These are phyloP conservation scores for Melanostigma gelatinosum DNA, from an alignment of 2,113 vertebrate genomes.

Conservation along the genomic window DNA sequence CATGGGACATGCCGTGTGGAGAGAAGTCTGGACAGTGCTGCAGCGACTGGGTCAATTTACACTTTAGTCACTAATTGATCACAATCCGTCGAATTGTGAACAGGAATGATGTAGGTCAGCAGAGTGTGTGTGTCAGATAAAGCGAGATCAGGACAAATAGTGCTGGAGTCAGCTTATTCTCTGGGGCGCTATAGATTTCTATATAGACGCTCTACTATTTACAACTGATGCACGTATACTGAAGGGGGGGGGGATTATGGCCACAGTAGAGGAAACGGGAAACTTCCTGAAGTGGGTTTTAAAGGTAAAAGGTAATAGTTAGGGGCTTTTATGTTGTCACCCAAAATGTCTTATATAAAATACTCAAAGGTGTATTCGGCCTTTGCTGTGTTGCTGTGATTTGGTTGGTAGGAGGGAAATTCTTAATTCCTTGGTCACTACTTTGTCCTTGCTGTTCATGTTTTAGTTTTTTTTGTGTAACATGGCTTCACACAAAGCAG, in stretches of 20 bases:
- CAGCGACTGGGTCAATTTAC: neutral
- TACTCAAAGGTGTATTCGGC: too few species aligned
- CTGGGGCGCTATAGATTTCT: constrained; percentile 5
- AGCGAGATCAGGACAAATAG: neutral
- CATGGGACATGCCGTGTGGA: neutral
- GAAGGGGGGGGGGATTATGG: neutral
- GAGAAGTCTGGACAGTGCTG: neutral
- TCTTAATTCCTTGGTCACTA: neutral
- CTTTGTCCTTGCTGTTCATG: neutral
- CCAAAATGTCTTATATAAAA: neutral
- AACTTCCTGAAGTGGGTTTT: neutral
- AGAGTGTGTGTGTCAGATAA: neutral
- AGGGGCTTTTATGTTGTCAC: neutral
- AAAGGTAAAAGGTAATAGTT: neutral
- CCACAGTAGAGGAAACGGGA: too few species aligned
- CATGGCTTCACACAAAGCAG: neutral
- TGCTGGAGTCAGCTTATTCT: constrained; percentile 2
- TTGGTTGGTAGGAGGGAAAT: neutral
- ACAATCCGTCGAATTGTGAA: constrained; percentile 39
- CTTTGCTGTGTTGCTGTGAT: neutral
- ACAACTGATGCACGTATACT: constrained; percentile 14
- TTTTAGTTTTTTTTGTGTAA: neutral
- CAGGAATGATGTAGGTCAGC: constrained; percentile 63
- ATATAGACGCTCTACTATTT: constrained; percentile 51
- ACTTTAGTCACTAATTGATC: constrained; percentile 38